Evolutionary conservation across 2,113 vertebrate species (phyloP).

Genomic region (Cyprinodon brontotheroides): DNA sequence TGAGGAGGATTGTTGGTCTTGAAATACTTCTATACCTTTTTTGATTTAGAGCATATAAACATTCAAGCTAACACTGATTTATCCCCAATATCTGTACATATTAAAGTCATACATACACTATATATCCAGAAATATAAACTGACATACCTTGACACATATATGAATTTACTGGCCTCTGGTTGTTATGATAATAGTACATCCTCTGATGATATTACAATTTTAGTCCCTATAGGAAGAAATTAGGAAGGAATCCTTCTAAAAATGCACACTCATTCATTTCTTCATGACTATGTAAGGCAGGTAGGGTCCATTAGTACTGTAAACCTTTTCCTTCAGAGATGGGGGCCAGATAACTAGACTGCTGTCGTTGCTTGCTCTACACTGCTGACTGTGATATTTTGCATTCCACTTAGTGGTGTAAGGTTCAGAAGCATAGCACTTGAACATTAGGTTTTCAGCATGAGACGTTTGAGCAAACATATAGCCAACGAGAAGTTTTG

Average conservation of each 20-base stretch:
- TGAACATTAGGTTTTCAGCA: neutral
- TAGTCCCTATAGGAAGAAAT: neutral
- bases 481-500: neutral
- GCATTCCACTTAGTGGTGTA: neutral
- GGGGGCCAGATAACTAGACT: no score
- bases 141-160: neutral
- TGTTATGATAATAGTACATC: neutral
- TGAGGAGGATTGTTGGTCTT: constrained; percentile 1
- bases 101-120: constrained; percentile 28
- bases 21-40: constrained; percentile 5
- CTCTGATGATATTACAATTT: neutral
- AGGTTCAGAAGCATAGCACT: neutral
- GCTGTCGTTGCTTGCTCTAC: neutral
- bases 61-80: constrained; percentile 22
- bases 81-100: constrained; percentile 38
- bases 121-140: neutral
- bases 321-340: neutral
- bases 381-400: neutral
- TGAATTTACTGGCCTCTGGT: neutral
- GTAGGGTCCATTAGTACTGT: neutral
- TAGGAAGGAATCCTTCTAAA: neutral
- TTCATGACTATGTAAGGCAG: neutral
- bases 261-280: neutral
- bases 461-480: no score
- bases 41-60: constrained; percentile 15